Evolutionary conservation across 1,140 invertebrate species (phyloP), one percentile per base, ranked within the genome.

Genomic region (Aphidius gifuensis): DNA sequence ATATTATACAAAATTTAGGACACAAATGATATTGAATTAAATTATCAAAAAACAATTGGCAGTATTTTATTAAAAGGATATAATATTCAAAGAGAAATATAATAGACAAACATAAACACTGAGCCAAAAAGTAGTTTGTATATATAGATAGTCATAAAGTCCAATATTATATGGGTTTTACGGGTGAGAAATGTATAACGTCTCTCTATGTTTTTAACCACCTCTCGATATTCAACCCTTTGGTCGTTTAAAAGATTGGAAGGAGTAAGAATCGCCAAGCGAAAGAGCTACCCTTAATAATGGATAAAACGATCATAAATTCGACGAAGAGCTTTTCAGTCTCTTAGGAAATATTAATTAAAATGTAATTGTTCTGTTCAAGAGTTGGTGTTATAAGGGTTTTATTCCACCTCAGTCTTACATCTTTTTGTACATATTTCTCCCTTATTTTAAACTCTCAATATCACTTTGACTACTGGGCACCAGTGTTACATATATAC

Each of bases 251-350:
- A 55, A 69, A 66, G 62, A 67, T 67, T 69, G 55, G 39, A 32
- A 32, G 23, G 23, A 32, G 40, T 42, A 32, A 50, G 51, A n/a
- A 42, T 50, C 43, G 40, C 16, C 23, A 32, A 49, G 44, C 6
- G 66, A 64, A 62, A 56, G 62, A 67, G 69, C 71, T 67, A 69
- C 66, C 69, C 71, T 73, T 79, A 79, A 80, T 80, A 80, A 81
- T 80, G 79, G 79, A 79, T 80, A 80, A 81, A 81, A 79, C 80
- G 80, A 81, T 81, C 78, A 79, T 81, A 81, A 81, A 81, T 81
- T 81, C 79, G 79, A 74, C 72, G 74, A 70, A 69, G 68, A 71
- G 74, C 78, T 79, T 77, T 77, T 78, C 72, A 74, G 73, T 71
- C 78, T 80, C 79, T 79, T 74, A 79, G 74, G 78, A 81, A 81